Conservation (phyloP, 1,140 invertebrate species). For the Heliconius himera region DNA sequence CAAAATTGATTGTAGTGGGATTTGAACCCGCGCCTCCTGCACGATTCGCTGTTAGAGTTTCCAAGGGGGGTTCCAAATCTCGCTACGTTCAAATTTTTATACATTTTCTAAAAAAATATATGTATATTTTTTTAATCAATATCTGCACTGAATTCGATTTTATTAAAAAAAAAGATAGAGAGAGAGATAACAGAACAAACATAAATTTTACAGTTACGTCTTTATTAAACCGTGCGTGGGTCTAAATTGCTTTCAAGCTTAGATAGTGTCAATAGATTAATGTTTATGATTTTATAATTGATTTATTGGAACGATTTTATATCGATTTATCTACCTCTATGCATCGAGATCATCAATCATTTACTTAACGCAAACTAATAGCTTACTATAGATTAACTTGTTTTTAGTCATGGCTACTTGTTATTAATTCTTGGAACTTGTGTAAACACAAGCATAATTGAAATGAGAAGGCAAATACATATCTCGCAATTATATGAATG, state of each 20-base stretch:
- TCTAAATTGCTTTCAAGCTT: not conserved
- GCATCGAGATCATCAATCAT: not conserved
- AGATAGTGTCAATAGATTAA: constrained; percentile 17
- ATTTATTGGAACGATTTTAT: constrained; percentile 17
- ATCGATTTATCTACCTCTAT: constrained; percentile 1
- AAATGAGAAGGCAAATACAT: not conserved
- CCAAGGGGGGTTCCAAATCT: too few species aligned
- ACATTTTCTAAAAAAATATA: too few species aligned
- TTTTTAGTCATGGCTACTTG: not conserved
- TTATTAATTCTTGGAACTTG: not conserved
- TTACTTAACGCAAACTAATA: constrained; percentile 9
- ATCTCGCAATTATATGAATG: too few species aligned
- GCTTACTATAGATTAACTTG: constrained; percentile 1
- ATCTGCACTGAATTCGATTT: too few species aligned
- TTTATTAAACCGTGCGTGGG: not conserved
- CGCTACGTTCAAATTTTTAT: too few species aligned
- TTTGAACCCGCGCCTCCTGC: too few species aligned
- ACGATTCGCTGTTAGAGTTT: too few species aligned
- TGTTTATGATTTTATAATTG: constrained; percentile 17
- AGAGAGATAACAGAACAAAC: not conserved
- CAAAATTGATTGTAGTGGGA: too few species aligned
- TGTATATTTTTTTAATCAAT: too few species aligned
- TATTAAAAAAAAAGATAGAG: too few species aligned
- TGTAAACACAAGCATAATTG: not conserved
- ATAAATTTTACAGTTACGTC: not conserved